Evolutionary conservation across 2,888 invertebrate genomes (phyloP).

Genomic region (Chorisops tibialis): DNA sequence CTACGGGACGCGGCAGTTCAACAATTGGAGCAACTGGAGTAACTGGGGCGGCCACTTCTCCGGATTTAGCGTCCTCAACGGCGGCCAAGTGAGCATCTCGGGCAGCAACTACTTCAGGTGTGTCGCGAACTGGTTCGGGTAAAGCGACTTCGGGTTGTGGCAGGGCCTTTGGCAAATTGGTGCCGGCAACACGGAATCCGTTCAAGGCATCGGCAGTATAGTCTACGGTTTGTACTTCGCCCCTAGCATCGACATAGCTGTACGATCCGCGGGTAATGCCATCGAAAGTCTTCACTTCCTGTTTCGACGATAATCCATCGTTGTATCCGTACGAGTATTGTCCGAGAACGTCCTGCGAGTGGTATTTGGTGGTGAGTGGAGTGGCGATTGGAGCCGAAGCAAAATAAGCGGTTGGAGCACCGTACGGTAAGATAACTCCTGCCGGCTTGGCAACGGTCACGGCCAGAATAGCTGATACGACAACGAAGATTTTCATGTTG

Average conservation of each 20-base stretch:
- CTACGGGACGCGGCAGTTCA: conserved; percentile 39
- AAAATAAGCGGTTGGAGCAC: background rate
- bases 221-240: conserved; percentile 54
- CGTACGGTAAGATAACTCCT: background rate
- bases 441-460: conserved; percentile 36
- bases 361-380: conserved; percentile 49
- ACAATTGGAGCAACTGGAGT: background rate
- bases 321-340: conserved; percentile 58
- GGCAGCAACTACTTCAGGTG: conserved; percentile 43
- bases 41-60: conserved; percentile 25
- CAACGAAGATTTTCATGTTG: conserved; percentile 44
- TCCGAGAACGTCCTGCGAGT: conserved; percentile 57
- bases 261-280: conserved; percentile 57
- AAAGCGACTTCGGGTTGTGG: conserved; percentile 30
- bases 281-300: conserved; percentile 54
- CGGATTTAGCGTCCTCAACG: conserved; percentile 42
- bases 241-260: conserved; percentile 56
- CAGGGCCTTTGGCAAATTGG: conserved; percentile 52
- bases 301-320: conserved; percentile 55
- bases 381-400: background rate
- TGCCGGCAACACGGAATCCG: conserved; percentile 58
- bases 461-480: conserved; percentile 39
- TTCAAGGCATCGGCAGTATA: conserved; percentile 54
- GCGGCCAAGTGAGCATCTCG: conserved; percentile 41
- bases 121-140: conserved; percentile 39